Base-by-base conservation (phyloP, 2,113 vertebrate species). In the Ceratotherium simum region DNA sequence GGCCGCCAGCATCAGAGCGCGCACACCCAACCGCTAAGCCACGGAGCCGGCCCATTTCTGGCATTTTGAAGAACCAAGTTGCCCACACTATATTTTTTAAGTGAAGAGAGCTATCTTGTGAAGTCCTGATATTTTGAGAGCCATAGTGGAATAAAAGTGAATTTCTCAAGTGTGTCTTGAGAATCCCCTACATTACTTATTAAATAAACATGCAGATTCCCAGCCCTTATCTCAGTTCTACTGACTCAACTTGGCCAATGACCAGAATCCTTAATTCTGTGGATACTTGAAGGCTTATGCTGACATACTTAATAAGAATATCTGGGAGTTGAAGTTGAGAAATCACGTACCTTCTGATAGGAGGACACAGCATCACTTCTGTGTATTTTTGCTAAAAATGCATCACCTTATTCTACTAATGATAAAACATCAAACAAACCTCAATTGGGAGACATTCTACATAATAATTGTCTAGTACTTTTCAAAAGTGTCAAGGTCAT, bases 61-160 rank as follows among this genome's bases (percentile, higher is more conserved):
- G 83, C 92, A 96, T 96, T 97, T 84, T 78, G 36, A 85, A 94
- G 60, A 97, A 16, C 92, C 90, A 6, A 81, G 25, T 75, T 93
- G 78, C 73, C 92, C 62, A 69, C 72, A 8, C 39, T 64, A 0
- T 54, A 54, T 76, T 87, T 67, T 73, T 73, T 60, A 29, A 78
- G 51, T 76, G 27, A 85, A 69, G 17, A 75, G 36, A 72, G 11
- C 36, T 70, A 1, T 75, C 75, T 91, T 70, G 10, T 83, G 29
- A 92, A 60, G 51, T 80, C 90, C 42, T 76, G 62, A 12, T 81
- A 39, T 81, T 93, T 80, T 81, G 58, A 83, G 90, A 70, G 58
- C 27, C 87, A 39, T 12, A 16, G 76, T 95, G 13, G 21, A 91
- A 33, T 92, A 36, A 90, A 51, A 65, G 23, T 39, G 18, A 88